A percentile compares a stretch with the other conserved stretches of the same genome.
Evolutionary conservation across 2,888 invertebrate species (phyloP).

Genomic region (Erebia epiphron): DNA sequence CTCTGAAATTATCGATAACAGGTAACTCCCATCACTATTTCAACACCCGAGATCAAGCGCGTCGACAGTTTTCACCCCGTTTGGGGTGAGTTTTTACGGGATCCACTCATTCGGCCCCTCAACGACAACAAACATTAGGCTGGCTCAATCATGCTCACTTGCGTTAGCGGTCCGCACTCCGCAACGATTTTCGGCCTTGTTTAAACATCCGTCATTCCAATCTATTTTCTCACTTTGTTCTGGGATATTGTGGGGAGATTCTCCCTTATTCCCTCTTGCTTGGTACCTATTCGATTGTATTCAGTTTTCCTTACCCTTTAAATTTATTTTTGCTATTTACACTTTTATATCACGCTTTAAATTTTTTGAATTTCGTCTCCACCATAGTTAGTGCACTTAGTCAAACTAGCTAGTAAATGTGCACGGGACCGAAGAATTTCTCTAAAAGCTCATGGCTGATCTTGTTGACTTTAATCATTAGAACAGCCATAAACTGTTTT

Average conservation of each 20-base stretch:
- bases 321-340: neutral
- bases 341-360: neutral
- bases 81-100: slow-evolving; percentile 65
- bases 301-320: neutral
- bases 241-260: slow-evolving; percentile 10
- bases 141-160: slow-evolving; percentile 43
- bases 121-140: slow-evolving; percentile 52
- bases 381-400: too few species aligned
- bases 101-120: slow-evolving; percentile 52
- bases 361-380: too few species aligned
- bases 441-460: too few species aligned
- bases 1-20: neutral
- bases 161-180: slow-evolving; percentile 38
- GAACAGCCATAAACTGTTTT: too few species aligned
- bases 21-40: slow-evolving; percentile 41
- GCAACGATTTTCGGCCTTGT: slow-evolving; percentile 40
- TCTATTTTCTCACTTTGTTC: slow-evolving; percentile 33
- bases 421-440: too few species aligned
- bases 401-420: too few species aligned
- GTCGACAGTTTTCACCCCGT: slow-evolving; percentile 72
- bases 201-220: slow-evolving; percentile 38
- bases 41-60: slow-evolving; percentile 52
- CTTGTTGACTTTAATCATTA: too few species aligned
- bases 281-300: neutral
- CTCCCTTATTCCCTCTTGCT: slow-evolving; percentile 4